A percentile compares a stretch with the other conserved stretches of the same genome.
Evolutionary conservation across 2,113 vertebrate species (phyloP).

Genomic region (Podilymbus podiceps): DNA sequence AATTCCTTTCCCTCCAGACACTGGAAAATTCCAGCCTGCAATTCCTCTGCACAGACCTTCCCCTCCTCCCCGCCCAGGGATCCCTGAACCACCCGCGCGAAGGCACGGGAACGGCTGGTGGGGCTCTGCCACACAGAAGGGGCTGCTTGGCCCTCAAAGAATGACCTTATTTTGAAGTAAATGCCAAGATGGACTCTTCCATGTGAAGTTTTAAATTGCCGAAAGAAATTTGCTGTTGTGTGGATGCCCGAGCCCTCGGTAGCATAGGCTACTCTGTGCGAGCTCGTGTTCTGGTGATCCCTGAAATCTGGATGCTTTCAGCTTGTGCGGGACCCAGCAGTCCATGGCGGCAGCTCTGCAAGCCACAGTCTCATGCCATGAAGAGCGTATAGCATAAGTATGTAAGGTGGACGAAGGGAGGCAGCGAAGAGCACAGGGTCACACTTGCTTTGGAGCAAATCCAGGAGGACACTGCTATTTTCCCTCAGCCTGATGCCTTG

Average conservation of each 20-base stretch:
- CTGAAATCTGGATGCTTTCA: not conserved
- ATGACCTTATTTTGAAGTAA: not conserved
- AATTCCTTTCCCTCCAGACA: not conserved
- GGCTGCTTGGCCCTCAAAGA: not conserved
- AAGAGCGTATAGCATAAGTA: not conserved
- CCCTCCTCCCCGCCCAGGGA: not conserved
- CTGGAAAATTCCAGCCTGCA: not conserved
- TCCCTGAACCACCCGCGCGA: rapidly evolving
- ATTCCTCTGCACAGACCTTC: not conserved
- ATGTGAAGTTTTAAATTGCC: not conserved
- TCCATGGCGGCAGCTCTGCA: not conserved
- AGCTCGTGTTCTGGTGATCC: no score
- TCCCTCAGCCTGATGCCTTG: not conserved
- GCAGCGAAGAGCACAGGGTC: not conserved
- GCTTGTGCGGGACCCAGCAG: not conserved
- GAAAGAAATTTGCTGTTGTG: not conserved
- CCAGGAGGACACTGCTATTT: not conserved
- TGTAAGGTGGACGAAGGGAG: not conserved
- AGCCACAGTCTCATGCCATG: not conserved
- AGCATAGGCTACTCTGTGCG: not conserved
- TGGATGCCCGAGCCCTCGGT: not conserved
- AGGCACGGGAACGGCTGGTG: rapidly evolving
- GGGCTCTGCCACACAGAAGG: not conserved
- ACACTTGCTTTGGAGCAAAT: not conserved
- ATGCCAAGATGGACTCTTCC: not conserved